These are phyloP conservation scores for Epizoanthus illoricatus DNA, from an alignment of 92 coral and sea anemone genomes.

Conservation along the genomic window DNA sequence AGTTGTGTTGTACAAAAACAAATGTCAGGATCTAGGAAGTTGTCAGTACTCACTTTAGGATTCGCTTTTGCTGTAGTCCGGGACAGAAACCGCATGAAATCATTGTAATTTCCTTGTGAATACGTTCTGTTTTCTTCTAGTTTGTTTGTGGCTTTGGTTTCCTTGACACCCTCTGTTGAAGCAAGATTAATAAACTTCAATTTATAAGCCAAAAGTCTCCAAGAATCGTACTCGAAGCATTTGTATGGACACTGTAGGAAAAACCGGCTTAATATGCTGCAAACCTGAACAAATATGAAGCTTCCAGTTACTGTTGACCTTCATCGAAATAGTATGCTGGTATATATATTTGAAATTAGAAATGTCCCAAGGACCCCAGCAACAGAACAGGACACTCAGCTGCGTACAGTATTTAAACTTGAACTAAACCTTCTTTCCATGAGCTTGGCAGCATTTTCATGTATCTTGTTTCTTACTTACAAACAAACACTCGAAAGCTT, in stretches of 20 bases:
- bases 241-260: not conserved
- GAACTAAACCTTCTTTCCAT: no score
- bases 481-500: no score
- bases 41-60: slow-evolving; percentile 62
- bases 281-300: not conserved
- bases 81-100: slow-evolving; percentile 62
- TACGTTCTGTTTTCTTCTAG: slow-evolving; percentile 66
- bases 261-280: not conserved
- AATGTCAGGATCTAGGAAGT: not conserved
- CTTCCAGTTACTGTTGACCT: no score
- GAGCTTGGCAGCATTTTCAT: no score
- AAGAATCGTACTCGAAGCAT: not conserved
- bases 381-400: no score
- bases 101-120: slow-evolving; percentile 79
- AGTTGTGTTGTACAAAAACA: not conserved
- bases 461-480: no score
- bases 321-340: no score
- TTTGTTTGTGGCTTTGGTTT: slow-evolving; percentile 50
- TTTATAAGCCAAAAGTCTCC: not conserved
- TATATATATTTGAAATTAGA: no score
- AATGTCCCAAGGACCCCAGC: no score
- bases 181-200: not conserved
- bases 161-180: slow-evolving; percentile 61
- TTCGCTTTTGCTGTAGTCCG: slow-evolving; percentile 61
- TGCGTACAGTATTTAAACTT: no score